Conservation (phyloP, 2,888 invertebrate genomes). For the Hirtodrosophila duncani region DNA sequence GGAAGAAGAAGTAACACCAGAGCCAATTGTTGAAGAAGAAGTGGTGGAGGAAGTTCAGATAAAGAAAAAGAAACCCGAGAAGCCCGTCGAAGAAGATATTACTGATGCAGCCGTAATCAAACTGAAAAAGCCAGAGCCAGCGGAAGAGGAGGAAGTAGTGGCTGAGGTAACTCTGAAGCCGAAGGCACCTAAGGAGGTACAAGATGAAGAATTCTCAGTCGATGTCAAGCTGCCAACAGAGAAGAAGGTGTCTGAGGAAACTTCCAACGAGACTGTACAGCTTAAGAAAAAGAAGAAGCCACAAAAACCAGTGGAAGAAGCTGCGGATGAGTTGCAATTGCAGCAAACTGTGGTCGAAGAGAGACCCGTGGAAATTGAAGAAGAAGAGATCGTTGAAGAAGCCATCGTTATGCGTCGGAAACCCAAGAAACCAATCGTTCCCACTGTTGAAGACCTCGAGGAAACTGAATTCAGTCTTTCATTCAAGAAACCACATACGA, state of each 20-base stretch:
- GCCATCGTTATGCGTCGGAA: conserved; percentile 71
- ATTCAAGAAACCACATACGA: conserved; percentile 77
- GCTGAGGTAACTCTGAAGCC: conserved; percentile 76
- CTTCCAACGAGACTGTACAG: conserved; percentile 72
- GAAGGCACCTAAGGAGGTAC: conserved; percentile 65
- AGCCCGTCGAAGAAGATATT: conserved; percentile 60
- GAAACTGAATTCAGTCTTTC: conserved; percentile 75
- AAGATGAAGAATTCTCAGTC: conserved; percentile 74
- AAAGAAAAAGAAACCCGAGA: conserved; percentile 52
- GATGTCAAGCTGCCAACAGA: conserved; percentile 70
- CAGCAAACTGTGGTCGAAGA: conserved; percentile 72
- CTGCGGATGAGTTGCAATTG: conserved; percentile 75
- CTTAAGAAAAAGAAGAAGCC: conserved; percentile 75
- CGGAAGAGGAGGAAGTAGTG: conserved; percentile 74
- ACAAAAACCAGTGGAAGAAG: conserved; percentile 67
- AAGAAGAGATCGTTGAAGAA: conserved; percentile 79
- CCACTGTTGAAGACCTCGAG: conserved; percentile 72
- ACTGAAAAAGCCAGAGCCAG: conserved; percentile 58
- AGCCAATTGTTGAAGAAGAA: conserved; percentile 56
- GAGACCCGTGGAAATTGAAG: conserved; percentile 80
- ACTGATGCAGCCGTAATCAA: conserved; percentile 70
- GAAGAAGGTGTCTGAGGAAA: conserved; percentile 72
- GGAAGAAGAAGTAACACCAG: conserved; percentile 62
- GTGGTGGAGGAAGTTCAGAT: conserved; percentile 58
- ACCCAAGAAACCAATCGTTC: conserved; percentile 65